A percentile compares a stretch with the other conserved stretches of the same genome.
These are phyloP conservation scores for Catharus minimus DNA, from an alignment of 2,113 vertebrate species.

Conservation along the genomic window DNA sequence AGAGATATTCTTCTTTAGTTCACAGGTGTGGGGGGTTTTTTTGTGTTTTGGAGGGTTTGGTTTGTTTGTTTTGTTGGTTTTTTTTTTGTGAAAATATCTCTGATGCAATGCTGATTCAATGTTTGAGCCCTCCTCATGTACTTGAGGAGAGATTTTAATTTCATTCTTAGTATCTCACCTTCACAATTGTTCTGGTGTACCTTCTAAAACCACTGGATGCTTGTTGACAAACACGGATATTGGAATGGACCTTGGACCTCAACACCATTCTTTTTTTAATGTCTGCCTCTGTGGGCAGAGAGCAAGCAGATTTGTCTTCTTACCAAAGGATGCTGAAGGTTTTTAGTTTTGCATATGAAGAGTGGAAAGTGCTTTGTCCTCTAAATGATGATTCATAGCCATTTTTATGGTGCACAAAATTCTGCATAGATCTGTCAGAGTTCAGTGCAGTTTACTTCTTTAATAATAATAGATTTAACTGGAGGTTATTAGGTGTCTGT, in stretches of 20 bases:
- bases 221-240: not conserved
- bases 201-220: not conserved
- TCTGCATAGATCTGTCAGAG: not conserved
- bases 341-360: not conserved
- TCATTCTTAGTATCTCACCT: not conserved
- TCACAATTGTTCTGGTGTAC: not conserved
- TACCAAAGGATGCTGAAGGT: not conserved
- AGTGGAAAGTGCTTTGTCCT: not conserved
- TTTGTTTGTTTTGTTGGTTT: too few relatives aligned
- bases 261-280: not conserved
- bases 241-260: not conserved
- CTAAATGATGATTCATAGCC: not conserved
- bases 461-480: not conserved
- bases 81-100: not conserved
- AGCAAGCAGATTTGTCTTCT: not conserved
- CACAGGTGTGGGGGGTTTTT: not conserved
- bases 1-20: not conserved
- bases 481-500: not conserved
- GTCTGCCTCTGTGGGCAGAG: not conserved
- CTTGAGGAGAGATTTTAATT: not conserved
- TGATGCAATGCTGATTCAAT: not conserved
- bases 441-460: not conserved
- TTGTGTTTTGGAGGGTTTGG: not conserved
- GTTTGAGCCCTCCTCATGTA: rapidly evolving
- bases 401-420: not conserved